Percentiles rank a stretch among this genome's conserved stretches.
phyloP scores from a whole-genome alignment of 2,113 vertebrate genomes.

The Lophius piscatorius region DNA sequence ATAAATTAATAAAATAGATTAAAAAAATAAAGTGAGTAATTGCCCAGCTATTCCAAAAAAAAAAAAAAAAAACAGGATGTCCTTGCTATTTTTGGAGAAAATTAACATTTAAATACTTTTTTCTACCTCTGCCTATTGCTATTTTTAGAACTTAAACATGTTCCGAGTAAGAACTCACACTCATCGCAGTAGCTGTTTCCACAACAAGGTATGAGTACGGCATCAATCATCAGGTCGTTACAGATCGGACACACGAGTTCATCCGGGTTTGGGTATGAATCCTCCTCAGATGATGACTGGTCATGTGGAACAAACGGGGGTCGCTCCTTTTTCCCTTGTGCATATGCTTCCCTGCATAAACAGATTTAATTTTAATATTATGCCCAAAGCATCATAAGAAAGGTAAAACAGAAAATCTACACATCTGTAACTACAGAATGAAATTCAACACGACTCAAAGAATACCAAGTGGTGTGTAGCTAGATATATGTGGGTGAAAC shows the following conservation, averaged over 20 bases:
- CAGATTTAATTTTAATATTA: background rate
- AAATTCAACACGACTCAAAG: background rate
- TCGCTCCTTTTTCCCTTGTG: conserved; percentile 97
- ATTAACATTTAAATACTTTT: no score
- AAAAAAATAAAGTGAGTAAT: no score
- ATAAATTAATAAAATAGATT: no score
- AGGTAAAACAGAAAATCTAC: background rate
- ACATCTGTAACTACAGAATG: background rate
- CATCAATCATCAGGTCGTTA: conserved; percentile 97
- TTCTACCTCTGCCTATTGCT: no score
- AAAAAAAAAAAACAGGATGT: no score
- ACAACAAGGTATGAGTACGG: conserved; percentile 97
- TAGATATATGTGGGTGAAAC: conserved; percentile 48
- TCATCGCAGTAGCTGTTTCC: conserved; percentile 99
- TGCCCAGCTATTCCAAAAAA: no score
- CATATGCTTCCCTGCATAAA: conserved; percentile 90
- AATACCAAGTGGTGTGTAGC: background rate
- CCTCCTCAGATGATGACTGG: conserved; percentile 93
- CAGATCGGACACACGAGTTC: conserved; percentile 96
- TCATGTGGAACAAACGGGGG: conserved; percentile 95
- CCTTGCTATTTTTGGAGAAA: no score
- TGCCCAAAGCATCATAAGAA: no score
- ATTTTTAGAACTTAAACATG: no score
- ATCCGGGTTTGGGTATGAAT: conserved; percentile 93
- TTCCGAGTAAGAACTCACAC: conserved; percentile 91